Conservation (phyloP, 2,113 vertebrate species). For the Hippocampus guttulatus region DNA sequence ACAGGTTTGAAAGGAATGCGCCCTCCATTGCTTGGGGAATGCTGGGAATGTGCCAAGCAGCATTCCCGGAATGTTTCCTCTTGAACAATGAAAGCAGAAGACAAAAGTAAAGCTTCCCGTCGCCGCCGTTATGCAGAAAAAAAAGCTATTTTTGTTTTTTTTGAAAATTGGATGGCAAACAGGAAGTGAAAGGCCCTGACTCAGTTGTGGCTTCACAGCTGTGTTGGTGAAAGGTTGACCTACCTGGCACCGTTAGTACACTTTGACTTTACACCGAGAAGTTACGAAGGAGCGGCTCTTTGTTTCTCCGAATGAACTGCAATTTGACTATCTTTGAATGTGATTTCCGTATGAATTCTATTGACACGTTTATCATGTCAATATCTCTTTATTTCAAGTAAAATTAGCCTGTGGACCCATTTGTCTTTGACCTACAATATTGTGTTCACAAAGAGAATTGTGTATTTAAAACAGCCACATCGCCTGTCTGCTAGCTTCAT, state of each 20-base stretch:
- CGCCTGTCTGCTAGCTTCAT: no score
- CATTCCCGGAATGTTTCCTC: slow-evolving; percentile 14
- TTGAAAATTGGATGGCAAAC: not conserved
- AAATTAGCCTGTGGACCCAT: no score
- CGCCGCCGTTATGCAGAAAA: not conserved
- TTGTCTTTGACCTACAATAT: no score
- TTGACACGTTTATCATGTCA: not conserved
- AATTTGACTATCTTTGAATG: not conserved
- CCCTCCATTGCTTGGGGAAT: slow-evolving; percentile 42
- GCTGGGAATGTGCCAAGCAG: slow-evolving; percentile 46
- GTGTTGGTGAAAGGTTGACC: not conserved
- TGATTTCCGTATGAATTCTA: not conserved
- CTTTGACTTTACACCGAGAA: not conserved
- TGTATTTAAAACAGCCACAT: no score
- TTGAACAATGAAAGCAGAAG: slow-evolving; percentile 4
- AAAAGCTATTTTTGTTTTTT: not conserved
- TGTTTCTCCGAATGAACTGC: not conserved
- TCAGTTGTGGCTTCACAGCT: not conserved
- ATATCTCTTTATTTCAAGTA: no score
- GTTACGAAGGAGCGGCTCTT: not conserved
- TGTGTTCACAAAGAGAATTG: no score
- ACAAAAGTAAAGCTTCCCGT: slow-evolving; percentile 8
- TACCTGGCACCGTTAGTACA: not conserved
- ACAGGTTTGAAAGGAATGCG: slow-evolving; percentile 42
- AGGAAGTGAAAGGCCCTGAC: not conserved